Evolutionary conservation across 2,888 invertebrate genomes (phyloP), one percentile per base, ranked within the genome.

Genomic region (Hybos culiciformis): DNA sequence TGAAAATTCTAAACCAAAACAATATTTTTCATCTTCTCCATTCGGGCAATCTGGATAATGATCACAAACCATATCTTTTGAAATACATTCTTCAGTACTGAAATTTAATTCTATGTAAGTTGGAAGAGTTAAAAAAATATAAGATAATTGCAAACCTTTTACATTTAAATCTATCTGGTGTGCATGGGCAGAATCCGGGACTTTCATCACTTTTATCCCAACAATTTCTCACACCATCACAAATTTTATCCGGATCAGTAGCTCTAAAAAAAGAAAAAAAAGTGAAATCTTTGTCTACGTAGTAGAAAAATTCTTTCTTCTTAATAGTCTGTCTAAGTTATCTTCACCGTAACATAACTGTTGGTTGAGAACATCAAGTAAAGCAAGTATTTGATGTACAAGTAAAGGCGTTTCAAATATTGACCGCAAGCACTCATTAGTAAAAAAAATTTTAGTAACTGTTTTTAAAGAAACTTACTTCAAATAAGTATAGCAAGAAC

Each of bases 181-280:
- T 74, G 56, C 83, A 83, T 45, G 70, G 70, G 56, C 85, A 84
- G 18, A 70, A 60, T 50, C 67, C 62, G 0, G 78, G 76, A 48
- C 74, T 73, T 57, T 88, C 88, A 54, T 88, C 88, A 41, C 75
- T 77, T 50, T 79, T 77, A 56, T 88, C 86, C 48, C 72, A 66
- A 55, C 88, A 88, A 56, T 88, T 79, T 7, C 82, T 67, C 6
- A 75, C 67, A 1, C 84, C 84, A 56, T 88, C 84, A 57, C 88
- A 90, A 5, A 87, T 67, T 50, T 75, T 74, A 1, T 71, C 67
- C 1, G 83, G 80, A 54, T 73, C 70, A 0, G 80, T 77, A n/a
- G 80, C 67, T 37, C 66, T 66, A 37, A 46, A 5, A 18, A 32
- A 32, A n/a, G 14, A 32, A n/a, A 2, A 32, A 2, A 29, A 2